Conservation (phyloP, 2,888 invertebrate genomes). For the Cybosia mesomella region DNA sequence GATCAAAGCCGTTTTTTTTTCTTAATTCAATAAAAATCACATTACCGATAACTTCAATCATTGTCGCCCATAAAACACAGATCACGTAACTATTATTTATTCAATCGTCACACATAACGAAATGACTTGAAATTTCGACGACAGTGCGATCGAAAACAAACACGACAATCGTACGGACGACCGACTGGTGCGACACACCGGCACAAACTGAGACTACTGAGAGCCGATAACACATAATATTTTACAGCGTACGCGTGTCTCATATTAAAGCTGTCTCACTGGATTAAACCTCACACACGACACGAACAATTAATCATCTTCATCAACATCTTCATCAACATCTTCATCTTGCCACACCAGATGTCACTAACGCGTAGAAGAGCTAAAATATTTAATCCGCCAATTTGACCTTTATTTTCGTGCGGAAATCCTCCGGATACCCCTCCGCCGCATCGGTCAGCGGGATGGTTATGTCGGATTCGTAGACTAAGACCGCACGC, state of each 20-base stretch:
- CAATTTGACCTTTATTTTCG: too few species aligned
- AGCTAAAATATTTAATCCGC: too few species aligned
- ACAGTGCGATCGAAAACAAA: neutral
- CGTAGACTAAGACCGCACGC: too few species aligned
- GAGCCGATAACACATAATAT: neutral
- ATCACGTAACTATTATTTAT: slow-evolving; percentile 28
- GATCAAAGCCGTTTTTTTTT: slow-evolving; percentile 4
- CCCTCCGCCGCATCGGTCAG: too few species aligned
- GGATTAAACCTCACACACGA: neutral
- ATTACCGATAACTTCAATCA: slow-evolving; percentile 59
- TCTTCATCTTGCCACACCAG: neutral
- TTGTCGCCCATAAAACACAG: slow-evolving; percentile 38
- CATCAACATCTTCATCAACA: too few species aligned
- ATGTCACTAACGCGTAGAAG: neutral
- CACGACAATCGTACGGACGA: slow-evolving; percentile 2
- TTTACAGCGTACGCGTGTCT: slow-evolving; percentile 6
- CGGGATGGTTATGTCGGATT: too few species aligned
- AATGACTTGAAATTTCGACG: slow-evolving; percentile 11
- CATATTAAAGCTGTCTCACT: neutral
- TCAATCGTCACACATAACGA: slow-evolving; percentile 35
- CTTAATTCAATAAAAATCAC: slow-evolving; percentile 23
- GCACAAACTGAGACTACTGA: neutral
- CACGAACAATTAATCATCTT: neutral
- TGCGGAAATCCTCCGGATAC: too few species aligned
- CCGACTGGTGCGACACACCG: neutral